Evolutionary conservation across 2,797 vertebrate species (phyloP), one percentile per base, ranked within the genome.

Genomic region (Sorex maritimensis): DNA sequence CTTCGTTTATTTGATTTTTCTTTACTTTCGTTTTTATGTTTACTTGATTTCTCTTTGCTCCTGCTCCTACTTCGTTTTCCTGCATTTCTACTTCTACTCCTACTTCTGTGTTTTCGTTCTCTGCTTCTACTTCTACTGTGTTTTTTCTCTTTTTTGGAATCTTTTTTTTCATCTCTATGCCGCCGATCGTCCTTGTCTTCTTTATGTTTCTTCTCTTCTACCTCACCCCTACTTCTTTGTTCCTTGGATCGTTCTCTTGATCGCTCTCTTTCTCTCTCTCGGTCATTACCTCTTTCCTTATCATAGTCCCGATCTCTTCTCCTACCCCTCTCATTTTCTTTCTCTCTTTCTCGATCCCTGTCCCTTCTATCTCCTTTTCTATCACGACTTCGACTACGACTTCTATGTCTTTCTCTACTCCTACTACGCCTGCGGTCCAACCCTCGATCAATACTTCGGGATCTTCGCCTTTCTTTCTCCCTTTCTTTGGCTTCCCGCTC

Each of bases 261-360:
- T 11, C 98, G 95, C 81, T 98, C 98, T 23, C 96, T 88, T 82
- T 98, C 98, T 89, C 98, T 98, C 61, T 98, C 98, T 88, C 98
- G 97, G 91, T 99, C 99, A 0, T 95, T 95, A 8, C 98, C 98
- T 96, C 98, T 98, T 41, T 99, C 99, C 96, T 99, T 99, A 86
- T 99, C 99, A 67, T 99, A 98, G 85, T 99, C 99, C 78, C 99
- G 98, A 69, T 99, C 99, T 97, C 99, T 99, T 96, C 98, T 98
- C 94, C 98, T 98, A 79, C 99, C 99, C 74, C 98, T 98, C 86
- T 99, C 99, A 92, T 99, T 99, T 95, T 99, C 99, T 94, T 98
- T 99, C 95, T 99, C 98, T 93, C 98, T 97, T 96, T 98, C 98
- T 95, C 99, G 97, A n/a, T 99, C 98, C 88, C 98, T 97, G 79